Evolutionary conservation across 2,888 invertebrate species (phyloP).

Genomic region (Pycnomerus fuliginosus): DNA sequence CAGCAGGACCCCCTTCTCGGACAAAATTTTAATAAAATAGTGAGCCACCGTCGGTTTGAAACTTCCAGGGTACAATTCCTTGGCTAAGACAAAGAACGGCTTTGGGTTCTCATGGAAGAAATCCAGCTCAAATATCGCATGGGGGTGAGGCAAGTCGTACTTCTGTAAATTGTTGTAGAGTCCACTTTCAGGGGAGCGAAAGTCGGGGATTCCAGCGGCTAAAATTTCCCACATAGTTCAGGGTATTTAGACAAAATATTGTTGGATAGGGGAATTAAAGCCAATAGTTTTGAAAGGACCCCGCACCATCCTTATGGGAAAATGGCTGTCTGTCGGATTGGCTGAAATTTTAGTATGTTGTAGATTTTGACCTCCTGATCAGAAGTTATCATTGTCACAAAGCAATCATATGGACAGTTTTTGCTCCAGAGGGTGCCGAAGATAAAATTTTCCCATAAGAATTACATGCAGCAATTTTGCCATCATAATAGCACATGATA

Average conservation of each 20-base stretch:
- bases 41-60: constrained; percentile 89
- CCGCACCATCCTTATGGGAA: too few species aligned
- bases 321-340: too few species aligned
- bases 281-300: constrained; percentile 1
- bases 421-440: too few species aligned
- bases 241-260: too few species aligned
- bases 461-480: too few species aligned
- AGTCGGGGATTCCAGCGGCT: constrained; percentile 97
- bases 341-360: too few species aligned
- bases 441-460: too few species aligned
- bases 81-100: constrained; percentile 90
- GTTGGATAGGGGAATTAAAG: too few species aligned
- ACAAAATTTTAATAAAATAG: constrained; percentile 83
- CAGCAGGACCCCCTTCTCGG: constrained; percentile 75
- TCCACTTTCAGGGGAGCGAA: constrained; percentile 89
- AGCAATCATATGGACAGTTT: too few species aligned
- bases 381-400: too few species aligned
- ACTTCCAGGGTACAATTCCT: constrained; percentile 82
- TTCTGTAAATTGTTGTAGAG: constrained; percentile 89
- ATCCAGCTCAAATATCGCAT: constrained; percentile 87
- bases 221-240: constrained; percentile 42
- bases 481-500: too few species aligned
- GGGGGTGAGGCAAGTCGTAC: constrained; percentile 87
- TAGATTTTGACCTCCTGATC: too few species aligned
- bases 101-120: constrained; percentile 87